Percentiles rank a stretch among this genome's conserved stretches.
phyloP scores from a whole-genome alignment of 64 coral and sea anemone genomes.

The Porites lutea region DNA sequence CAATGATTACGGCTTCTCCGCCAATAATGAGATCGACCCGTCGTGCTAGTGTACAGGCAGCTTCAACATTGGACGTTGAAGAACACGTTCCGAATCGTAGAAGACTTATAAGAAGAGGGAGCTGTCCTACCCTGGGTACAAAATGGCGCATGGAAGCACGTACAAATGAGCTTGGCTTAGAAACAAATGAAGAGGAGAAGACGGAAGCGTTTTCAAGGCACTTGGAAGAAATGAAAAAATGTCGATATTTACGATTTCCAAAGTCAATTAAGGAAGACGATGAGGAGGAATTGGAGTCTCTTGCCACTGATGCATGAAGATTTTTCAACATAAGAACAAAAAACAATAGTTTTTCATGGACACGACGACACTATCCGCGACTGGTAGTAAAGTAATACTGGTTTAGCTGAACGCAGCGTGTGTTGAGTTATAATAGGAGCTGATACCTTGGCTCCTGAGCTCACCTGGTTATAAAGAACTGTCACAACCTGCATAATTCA shows the following conservation, averaged over 20 bases:
- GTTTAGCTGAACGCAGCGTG: too few species aligned
- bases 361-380: too few species aligned
- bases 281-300: not conserved
- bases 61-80: not conserved
- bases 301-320: not conserved
- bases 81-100: not conserved
- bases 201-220: not conserved
- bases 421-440: too few species aligned
- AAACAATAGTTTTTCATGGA: too few species aligned
- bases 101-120: not conserved
- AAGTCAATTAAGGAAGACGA: conserved; percentile 34
- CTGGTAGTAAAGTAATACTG: too few species aligned
- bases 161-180: not conserved
- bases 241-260: conserved; percentile 47
- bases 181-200: not conserved
- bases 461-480: too few species aligned
- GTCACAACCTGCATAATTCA: too few species aligned
- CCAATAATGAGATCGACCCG: not conserved
- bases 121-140: conserved; percentile 19
- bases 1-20: not conserved
- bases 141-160: not conserved
- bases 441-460: too few species aligned
- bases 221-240: conserved; percentile 28
- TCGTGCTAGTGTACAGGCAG: conserved; percentile 1
- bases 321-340: not conserved